These are phyloP conservation scores for Zaprionus tsacasi DNA, from an alignment of 1,140 invertebrate species.

Conservation along the genomic window DNA sequence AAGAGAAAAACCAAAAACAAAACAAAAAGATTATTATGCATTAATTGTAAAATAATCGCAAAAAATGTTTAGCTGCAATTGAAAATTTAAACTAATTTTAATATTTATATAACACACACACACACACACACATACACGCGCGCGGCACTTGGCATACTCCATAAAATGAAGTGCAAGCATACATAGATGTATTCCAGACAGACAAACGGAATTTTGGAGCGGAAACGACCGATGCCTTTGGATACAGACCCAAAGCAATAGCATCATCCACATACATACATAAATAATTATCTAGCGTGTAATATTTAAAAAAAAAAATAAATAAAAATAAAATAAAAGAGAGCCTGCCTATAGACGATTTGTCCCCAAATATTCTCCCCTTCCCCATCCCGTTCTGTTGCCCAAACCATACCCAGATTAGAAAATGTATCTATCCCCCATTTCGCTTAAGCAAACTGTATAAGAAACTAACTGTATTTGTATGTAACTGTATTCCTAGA, in stretches of 20 bases:
- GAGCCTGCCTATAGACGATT: constrained; percentile 14
- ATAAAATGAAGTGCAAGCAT: constrained; percentile 4
- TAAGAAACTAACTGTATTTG: constrained; percentile 23
- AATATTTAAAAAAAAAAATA: constrained; percentile 5
- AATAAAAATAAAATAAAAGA: neutral
- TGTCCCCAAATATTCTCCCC: neutral
- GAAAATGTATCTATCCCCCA: constrained; percentile 16
- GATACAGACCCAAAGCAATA: constrained; percentile 33
- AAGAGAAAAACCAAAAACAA: constrained; percentile 12
- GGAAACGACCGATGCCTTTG: neutral
- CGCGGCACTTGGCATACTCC: constrained; percentile 18
- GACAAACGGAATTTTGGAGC: neutral
- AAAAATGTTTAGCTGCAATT: constrained; percentile 76
- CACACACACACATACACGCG: constrained; percentile 1
- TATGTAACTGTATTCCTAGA: constrained; percentile 37
- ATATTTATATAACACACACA: constrained; percentile 20
- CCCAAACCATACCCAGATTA: constrained; percentile 7
- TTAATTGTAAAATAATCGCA: constrained; percentile 67
- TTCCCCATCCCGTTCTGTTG: neutral
- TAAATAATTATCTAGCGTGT: constrained; percentile 22
- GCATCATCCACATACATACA: constrained; percentile 9
- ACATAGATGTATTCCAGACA: constrained; percentile 17
- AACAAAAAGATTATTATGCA: constrained; percentile 40
- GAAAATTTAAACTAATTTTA: constrained; percentile 68
- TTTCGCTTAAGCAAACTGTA: constrained; percentile 21